Evolutionary conservation across 1,140 invertebrate species (phyloP).

Genomic region (Agrilus planipennis): DNA sequence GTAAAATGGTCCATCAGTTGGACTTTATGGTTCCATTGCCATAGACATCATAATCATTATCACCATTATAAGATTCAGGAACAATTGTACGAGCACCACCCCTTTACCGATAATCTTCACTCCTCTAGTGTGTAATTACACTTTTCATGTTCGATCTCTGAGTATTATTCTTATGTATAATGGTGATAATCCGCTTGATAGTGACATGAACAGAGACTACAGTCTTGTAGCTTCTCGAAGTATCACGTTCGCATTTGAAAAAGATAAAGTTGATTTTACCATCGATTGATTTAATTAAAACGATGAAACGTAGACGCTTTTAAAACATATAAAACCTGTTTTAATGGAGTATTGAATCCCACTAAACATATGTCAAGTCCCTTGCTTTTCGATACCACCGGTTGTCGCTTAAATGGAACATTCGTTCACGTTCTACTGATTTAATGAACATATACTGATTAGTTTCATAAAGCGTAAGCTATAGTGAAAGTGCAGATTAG

Average conservation of each 20-base stretch:
- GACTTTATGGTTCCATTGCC: no score
- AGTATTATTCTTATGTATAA: conserved; percentile 3
- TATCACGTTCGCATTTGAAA: conserved; percentile 8
- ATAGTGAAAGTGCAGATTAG: no score
- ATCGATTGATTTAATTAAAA: conserved; percentile 16
- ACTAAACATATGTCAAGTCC: neutral
- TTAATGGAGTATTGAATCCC: neutral
- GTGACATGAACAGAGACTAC: neutral
- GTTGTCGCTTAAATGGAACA: neutral
- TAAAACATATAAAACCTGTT: neutral
- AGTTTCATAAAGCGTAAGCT: no score
- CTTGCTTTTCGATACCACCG: neutral
- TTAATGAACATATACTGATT: no score
- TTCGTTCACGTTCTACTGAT: no score
- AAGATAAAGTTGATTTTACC: conserved; percentile 15
- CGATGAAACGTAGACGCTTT: conserved; percentile 6
- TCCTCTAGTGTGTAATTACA: no score
- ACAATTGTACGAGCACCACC: no score
- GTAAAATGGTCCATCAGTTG: no score
- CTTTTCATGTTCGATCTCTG: neutral
- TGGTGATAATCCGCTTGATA: neutral
- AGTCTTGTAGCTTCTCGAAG: conserved; percentile 9
- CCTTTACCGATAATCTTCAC: no score
- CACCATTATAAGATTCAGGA: no score
- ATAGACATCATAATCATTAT: no score